Percentiles rank a stretch among this genome's conserved stretches.
phyloP scores from a whole-genome alignment of 1,140 invertebrate species.

The Sarcophaga peregrina region DNA sequence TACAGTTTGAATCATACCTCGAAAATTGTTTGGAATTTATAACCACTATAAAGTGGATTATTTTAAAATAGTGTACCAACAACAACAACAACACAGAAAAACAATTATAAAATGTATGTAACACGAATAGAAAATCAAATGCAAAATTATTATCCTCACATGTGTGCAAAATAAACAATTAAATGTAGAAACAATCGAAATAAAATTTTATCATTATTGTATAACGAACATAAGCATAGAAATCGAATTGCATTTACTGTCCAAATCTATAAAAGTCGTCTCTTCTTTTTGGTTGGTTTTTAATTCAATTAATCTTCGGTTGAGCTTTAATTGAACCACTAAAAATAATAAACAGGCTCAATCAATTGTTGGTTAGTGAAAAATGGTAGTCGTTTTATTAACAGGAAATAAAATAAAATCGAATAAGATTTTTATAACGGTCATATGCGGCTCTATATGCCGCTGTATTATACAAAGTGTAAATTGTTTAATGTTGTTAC shows the following conservation, averaged over 20 bases:
- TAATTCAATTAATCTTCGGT: neutral
- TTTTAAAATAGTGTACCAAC: neutral
- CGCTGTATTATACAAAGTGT: too few species aligned
- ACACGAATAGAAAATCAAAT: neutral
- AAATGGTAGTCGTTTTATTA: neutral
- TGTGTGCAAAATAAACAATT: neutral
- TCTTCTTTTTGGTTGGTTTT: neutral
- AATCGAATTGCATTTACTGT: neutral
- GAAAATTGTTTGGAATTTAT: conserved; percentile 1
- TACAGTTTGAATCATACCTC: conserved; percentile 3
- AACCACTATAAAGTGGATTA: neutral
- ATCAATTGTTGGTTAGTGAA: conserved; percentile 19
- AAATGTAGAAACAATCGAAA: neutral
- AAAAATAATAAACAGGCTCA: neutral
- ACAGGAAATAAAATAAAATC: neutral
- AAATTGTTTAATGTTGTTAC: too few species aligned
- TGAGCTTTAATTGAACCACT: neutral
- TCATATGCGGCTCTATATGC: too few species aligned
- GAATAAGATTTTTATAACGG: too few species aligned
- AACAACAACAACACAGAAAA: neutral
- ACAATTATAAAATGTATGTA: neutral
- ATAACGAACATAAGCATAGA: neutral
- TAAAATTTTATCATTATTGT: neutral
- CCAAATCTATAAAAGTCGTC: neutral
- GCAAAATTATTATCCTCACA: neutral